Conservation (phyloP, 1,140 invertebrate species). For the Bemisia tabaci region DNA sequence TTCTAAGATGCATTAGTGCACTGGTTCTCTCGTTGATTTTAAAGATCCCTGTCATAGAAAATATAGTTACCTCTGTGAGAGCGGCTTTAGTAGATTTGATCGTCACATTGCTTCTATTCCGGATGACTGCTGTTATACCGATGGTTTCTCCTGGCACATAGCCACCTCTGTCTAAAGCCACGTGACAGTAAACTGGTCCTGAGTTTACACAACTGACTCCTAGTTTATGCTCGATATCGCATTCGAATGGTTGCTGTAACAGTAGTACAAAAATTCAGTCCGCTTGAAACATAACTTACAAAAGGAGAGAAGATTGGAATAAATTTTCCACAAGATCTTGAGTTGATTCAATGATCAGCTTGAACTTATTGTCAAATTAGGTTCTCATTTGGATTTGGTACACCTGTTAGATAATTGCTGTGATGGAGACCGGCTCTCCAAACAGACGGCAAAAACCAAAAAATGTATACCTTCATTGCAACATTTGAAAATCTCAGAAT, state of each 20-base stretch:
- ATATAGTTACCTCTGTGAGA: conserved; percentile 58
- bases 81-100: conserved; percentile 60
- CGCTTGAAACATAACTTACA: background rate
- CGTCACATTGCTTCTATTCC: conserved; percentile 67
- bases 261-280: background rate
- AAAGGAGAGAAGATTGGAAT: background rate
- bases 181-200: conserved; percentile 66
- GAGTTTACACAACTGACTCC: conserved; percentile 73
- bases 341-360: too few species aligned
- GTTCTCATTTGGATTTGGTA: too few species aligned
- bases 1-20: too few species aligned
- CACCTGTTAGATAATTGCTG: too few species aligned
- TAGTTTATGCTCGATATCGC: conserved; percentile 78
- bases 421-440: too few species aligned
- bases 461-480: too few species aligned
- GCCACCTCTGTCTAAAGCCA: conserved; percentile 75
- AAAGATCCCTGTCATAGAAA: too few species aligned
- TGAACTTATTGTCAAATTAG: too few species aligned
- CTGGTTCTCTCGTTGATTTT: too few species aligned
- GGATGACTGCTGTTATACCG: conserved; percentile 66
- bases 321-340: too few species aligned
- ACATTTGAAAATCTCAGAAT: too few species aligned
- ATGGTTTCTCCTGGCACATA: conserved; percentile 90
- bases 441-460: too few species aligned
- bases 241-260: conserved; percentile 75